Evolutionary conservation across 2,797 vertebrate species (phyloP).

Genomic region (Phaenicophaeus curvirostris): DNA sequence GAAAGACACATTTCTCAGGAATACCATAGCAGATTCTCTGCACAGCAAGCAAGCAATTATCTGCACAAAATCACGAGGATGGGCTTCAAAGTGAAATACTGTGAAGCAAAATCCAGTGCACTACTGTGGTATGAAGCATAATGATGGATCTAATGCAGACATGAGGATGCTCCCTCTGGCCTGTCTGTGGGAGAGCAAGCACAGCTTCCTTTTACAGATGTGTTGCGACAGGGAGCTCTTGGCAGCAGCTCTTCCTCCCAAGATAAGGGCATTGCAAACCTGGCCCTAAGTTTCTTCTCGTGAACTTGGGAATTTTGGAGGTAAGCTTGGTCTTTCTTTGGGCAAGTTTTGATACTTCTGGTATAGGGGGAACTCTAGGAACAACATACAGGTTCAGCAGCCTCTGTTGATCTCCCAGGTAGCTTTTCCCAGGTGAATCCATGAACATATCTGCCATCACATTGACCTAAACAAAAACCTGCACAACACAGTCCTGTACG

Average conservation of each 20-base stretch:
- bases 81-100: not conserved
- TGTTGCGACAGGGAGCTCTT: not conserved
- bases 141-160: not conserved
- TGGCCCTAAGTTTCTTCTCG: not conserved
- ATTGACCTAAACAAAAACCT: not conserved
- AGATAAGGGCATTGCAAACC: not conserved
- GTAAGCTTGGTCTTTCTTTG: not conserved
- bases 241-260: not conserved
- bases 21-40: not conserved
- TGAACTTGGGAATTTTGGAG: not conserved
- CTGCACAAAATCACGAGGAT: not conserved
- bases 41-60: not conserved
- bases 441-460: not conserved
- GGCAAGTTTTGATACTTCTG: not conserved
- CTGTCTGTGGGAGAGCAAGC: not conserved
- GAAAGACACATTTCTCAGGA: not conserved
- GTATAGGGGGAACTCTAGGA: not conserved
- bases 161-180: not conserved
- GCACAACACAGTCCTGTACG: not conserved
- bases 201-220: not conserved
- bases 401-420: not conserved
- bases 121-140: not conserved
- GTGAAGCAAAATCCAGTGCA: not conserved
- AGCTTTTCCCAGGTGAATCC: not conserved
- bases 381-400: not conserved